Conservation (phyloP, 2,888 invertebrate genomes). For the Rhingia campestris region DNA sequence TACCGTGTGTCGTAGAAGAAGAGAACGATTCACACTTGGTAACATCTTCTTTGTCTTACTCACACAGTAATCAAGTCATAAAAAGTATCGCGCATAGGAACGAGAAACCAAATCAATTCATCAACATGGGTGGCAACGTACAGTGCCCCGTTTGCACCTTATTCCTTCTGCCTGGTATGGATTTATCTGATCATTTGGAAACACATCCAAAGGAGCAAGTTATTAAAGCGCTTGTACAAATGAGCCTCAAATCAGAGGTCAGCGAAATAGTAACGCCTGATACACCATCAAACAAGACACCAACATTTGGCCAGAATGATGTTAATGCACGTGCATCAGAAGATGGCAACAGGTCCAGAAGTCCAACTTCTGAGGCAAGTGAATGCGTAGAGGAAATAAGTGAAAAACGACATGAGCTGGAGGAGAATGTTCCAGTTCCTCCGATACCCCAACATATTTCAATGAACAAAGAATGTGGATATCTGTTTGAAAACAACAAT, state of each 20-base stretch:
- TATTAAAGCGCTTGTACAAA: constrained; percentile 88
- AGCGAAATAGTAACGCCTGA: constrained; percentile 53
- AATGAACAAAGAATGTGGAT: constrained; percentile 50
- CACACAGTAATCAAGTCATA: constrained; percentile 7
- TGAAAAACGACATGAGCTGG: constrained; percentile 30
- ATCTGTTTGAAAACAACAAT: constrained; percentile 62
- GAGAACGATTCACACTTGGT: not conserved
- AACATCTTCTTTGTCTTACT: constrained; percentile 14
- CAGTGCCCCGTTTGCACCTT: constrained; percentile 93
- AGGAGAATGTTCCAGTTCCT: constrained; percentile 20
- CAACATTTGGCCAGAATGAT: constrained; percentile 1
- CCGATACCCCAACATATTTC: constrained; percentile 28
- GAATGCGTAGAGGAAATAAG: constrained; percentile 14
- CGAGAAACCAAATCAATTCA: constrained; percentile 29
- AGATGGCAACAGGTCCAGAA: constrained; percentile 22
- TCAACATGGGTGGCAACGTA: constrained; percentile 81
- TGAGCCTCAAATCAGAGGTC: constrained; percentile 75
- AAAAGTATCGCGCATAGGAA: constrained; percentile 17
- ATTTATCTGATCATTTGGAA: constrained; percentile 90
- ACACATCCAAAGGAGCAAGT: constrained; percentile 95
- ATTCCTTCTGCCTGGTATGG: constrained; percentile 91
- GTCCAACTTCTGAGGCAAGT: constrained; percentile 45
- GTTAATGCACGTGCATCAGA: constrained; percentile 28
- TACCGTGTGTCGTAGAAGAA: constrained; percentile 11
- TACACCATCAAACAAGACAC: constrained; percentile 20